Conservation (phyloP, 92 coral and sea anemone species). For the Paramuricea clavata region DNA sequence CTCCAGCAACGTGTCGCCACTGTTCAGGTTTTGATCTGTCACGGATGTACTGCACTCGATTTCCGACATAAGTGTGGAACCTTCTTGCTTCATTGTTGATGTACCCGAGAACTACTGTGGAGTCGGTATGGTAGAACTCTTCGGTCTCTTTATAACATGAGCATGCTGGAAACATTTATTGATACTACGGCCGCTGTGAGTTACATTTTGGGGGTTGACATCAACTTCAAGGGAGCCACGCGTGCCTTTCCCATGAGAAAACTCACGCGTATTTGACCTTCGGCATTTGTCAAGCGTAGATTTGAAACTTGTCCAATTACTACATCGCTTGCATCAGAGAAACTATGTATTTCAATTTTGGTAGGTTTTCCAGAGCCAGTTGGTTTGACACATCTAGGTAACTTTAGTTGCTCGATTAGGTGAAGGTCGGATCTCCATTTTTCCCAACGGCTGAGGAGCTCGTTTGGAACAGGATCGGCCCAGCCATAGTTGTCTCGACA, state of each 20-base stretch:
- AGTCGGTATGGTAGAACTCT: constrained; percentile 52
- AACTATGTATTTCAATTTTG: constrained; percentile 64
- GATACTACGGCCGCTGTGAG: constrained; percentile 69
- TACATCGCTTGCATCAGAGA: constrained; percentile 64
- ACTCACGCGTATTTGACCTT: constrained; percentile 52
- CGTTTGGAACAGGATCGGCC: constrained; percentile 56
- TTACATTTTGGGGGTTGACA: constrained; percentile 65
- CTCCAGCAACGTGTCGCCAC: constrained; percentile 63
- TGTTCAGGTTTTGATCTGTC: constrained; percentile 56
- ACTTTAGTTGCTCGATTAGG: constrained; percentile 56
- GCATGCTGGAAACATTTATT: constrained; percentile 55
- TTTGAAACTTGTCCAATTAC: constrained; percentile 65
- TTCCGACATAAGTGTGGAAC: constrained; percentile 64
- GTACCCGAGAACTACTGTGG: constrained; percentile 59
- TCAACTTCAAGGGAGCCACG: constrained; percentile 65
- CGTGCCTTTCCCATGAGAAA: constrained; percentile 70
- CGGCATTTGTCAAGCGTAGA: constrained; percentile 45
- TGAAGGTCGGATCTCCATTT: constrained; percentile 68
- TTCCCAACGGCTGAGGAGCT: constrained; percentile 50
- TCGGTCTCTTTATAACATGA: constrained; percentile 51
- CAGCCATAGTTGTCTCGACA: constrained; percentile 48
- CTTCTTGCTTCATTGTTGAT: constrained; percentile 54
- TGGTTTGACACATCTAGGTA: constrained; percentile 69
- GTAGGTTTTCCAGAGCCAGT: constrained; percentile 64
- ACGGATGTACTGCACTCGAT: constrained; percentile 70